Evolutionary conservation across 53 echinoderm and acorn worm species (phyloP).

Genomic region (Zoroaster sp.): DNA sequence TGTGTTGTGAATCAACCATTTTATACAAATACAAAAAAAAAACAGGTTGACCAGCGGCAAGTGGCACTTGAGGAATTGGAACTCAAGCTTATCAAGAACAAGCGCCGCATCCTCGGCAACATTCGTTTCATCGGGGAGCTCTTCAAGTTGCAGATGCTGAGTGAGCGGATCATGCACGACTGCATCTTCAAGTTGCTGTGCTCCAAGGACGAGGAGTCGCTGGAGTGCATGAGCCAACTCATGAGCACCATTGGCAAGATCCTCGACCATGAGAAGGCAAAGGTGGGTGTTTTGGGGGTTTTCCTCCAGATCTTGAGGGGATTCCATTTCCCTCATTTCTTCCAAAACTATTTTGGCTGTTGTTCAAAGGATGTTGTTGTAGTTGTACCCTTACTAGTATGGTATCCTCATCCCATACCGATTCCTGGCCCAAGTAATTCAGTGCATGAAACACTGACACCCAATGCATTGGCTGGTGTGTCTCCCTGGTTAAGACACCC

Average conservation of each 20-base stretch:
- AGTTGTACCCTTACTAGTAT: not conserved
- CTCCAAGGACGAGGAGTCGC: conserved; percentile 87
- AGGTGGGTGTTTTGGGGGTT: conserved; percentile 60
- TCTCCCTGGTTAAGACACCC: too few relatives aligned
- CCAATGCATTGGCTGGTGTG: too few relatives aligned
- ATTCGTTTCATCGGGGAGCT: conserved; percentile 96
- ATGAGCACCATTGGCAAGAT: conserved; percentile 84
- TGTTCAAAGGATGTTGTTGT: not conserved
- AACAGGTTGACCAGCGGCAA: conserved; percentile 4
- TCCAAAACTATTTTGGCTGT: too few relatives aligned
- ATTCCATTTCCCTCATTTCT: too few relatives aligned
- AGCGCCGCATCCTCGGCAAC: conserved; percentile 85
- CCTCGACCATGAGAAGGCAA: conserved; percentile 90
- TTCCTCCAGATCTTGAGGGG: too few relatives aligned
- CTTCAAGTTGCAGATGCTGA: conserved; percentile 87
- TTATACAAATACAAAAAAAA: too few relatives aligned
- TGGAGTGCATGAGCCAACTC: conserved; percentile 85
- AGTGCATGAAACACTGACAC: too few relatives aligned
- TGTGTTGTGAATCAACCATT: too few relatives aligned
- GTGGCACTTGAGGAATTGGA: conserved; percentile 30
- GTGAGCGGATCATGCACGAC: conserved; percentile 96
- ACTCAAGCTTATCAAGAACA: conserved; percentile 66
- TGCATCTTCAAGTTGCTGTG: conserved; percentile 87
- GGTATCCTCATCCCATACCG: not conserved
- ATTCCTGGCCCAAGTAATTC: too few relatives aligned